Percentiles rank a stretch among this genome's conserved stretches.
These are phyloP conservation scores for Catocala nupta DNA, from an alignment of 2,888 invertebrate genomes.

Conservation along the genomic window DNA sequence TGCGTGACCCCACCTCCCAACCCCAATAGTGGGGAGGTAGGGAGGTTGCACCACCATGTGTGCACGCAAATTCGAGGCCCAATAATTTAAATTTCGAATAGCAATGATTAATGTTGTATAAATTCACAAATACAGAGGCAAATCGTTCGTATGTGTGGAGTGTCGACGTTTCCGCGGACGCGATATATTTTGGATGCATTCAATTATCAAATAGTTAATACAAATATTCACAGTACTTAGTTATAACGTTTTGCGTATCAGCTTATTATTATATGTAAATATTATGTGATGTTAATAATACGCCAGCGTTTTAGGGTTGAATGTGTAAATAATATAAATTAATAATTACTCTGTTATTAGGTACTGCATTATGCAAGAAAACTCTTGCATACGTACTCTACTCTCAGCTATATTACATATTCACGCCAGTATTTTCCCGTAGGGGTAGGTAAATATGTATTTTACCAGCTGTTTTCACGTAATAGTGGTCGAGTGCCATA, in stretches of 20 bases:
- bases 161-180: constrained; percentile 3
- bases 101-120: constrained; percentile 80
- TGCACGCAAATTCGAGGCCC: constrained; percentile 84
- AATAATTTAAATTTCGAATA: constrained; percentile 86
- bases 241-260: too few species aligned
- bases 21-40: constrained; percentile 42
- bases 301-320: constrained; percentile 13
- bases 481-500: too few species aligned
- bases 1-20: constrained; percentile 68
- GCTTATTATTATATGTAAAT: neutral
- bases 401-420: too few species aligned
- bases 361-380: too few species aligned
- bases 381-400: too few species aligned
- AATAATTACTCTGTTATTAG: neutral
- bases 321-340: neutral
- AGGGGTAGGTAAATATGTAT: too few species aligned
- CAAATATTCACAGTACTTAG: neutral
- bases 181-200: constrained; percentile 24
- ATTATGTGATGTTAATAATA: neutral
- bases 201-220: constrained; percentile 4
- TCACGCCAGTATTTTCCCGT: too few species aligned
- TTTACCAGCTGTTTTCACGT: too few species aligned
- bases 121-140: constrained; percentile 60
- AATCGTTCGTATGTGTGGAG: constrained; percentile 24
- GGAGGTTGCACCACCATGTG: constrained; percentile 77